A percentile compares a stretch with the other conserved stretches of the same genome.
Evolutionary conservation across 2,888 invertebrate species (phyloP).

Genomic region (Nomada hirtipes): DNA sequence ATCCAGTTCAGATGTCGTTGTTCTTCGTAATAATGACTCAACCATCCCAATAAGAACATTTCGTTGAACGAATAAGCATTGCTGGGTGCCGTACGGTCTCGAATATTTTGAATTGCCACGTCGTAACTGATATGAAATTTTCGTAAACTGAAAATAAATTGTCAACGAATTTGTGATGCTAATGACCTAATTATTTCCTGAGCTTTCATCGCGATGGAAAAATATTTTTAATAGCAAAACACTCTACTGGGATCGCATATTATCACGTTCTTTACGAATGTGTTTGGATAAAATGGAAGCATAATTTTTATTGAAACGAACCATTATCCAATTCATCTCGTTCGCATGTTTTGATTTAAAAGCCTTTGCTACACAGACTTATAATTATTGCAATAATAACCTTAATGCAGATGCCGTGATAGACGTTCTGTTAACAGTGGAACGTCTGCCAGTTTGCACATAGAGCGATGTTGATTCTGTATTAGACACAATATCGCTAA

Average conservation of each 20-base stretch:
- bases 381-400: conserved; percentile 6
- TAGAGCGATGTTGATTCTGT: background rate
- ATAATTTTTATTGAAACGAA: too few relatives aligned
- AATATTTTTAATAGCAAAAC: too few relatives aligned
- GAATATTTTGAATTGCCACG: background rate
- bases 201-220: too few relatives aligned
- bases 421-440: background rate
- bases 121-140: conserved; percentile 25
- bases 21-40: conserved; percentile 81
- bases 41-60: conserved; percentile 82
- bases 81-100: background rate
- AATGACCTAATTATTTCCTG: too few relatives aligned
- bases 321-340: too few relatives aligned
- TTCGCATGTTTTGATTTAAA: too few relatives aligned
- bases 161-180: background rate
- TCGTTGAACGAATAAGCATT: conserved; percentile 66
- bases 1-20: conserved; percentile 84
- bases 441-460: background rate
- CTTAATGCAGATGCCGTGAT: conserved; percentile 16
- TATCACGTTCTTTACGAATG: too few relatives aligned
- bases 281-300: too few relatives aligned
- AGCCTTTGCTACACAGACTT: too few relatives aligned
- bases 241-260: too few relatives aligned
- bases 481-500: conserved; percentile 30
- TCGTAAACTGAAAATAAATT: conserved; percentile 26